A percentile compares a stretch with the other conserved stretches of the same genome.
These are phyloP conservation scores for Dreissena polymorpha DNA, from an alignment of 1,140 invertebrate genomes.

Conservation along the genomic window DNA sequence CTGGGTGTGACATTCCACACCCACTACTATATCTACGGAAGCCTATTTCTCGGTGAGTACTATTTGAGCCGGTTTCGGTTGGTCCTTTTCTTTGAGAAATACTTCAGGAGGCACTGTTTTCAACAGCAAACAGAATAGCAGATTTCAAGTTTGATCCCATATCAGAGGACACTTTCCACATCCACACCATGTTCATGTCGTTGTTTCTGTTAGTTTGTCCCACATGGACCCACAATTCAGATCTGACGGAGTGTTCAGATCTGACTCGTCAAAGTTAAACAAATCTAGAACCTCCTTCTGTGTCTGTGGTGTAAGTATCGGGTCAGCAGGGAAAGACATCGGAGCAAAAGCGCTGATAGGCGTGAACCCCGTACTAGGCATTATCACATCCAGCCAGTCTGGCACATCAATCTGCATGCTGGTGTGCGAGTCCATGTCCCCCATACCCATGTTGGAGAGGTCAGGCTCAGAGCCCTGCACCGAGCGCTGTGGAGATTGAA, in stretches of 20 bases:
- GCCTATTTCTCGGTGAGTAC: no score
- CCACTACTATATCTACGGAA: no score
- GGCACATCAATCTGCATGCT: constrained; percentile 86
- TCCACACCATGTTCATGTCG: not conserved
- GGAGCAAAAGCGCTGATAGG: constrained; percentile 73
- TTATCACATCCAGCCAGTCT: constrained; percentile 87
- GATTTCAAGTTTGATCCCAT: constrained; percentile 14
- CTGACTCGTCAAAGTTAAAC: constrained; percentile 86
- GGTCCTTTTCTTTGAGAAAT: constrained; percentile 49
- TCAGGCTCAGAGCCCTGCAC: constrained; percentile 67
- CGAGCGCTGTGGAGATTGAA: constrained; percentile 40
- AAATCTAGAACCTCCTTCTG: constrained; percentile 85
- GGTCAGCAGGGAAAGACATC: constrained; percentile 82
- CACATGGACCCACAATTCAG: constrained; percentile 74
- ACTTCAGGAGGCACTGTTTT: constrained; percentile 6
- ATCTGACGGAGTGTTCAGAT: constrained; percentile 84
- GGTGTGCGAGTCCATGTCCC: constrained; percentile 66
- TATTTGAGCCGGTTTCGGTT: constrained; percentile 43
- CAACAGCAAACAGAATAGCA: constrained; percentile 11
- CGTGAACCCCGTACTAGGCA: constrained; percentile 79
- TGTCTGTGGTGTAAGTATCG: constrained; percentile 82
- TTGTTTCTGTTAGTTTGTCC: constrained; percentile 74
- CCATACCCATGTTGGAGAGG: constrained; percentile 61
- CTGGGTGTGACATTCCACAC: no score
- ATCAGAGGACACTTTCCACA: no score